Base-by-base conservation (phyloP, 1,140 invertebrate genomes). In the Macrobrachium nipponense region DNA sequence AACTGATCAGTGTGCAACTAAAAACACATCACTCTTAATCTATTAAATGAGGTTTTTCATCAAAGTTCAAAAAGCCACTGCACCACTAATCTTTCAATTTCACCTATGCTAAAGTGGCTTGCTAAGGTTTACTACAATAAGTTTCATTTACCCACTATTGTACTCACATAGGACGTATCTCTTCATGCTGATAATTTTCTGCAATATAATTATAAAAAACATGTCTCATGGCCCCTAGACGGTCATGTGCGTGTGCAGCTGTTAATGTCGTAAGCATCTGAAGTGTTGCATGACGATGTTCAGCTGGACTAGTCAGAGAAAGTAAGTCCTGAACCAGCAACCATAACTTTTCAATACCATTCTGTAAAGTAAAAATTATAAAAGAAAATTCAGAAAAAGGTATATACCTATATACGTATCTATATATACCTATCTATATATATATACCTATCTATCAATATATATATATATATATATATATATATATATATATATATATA, bases 341-440 rank as follows among this genome's bases (percentile, higher is more conserved):
- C 82, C 82, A 85, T 60, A 85, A 61, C 58, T 85, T 85, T 51
- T 85, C 82, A 51, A 85, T 79, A 20, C 82, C 82, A 85, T 85
- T 68, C 82, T 85, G 62, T 58, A 20, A 59, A 72, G 64, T 10
- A 23, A 61, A 72, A 43, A 23, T 62, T 10, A 27, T 7, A 20
- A 62, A 58, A 18, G 20, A 4, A 58, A n/a, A n/a, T 58, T 36
- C 27, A 36, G 27, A 78, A 5, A 20, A 6, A 18, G n/a, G 6
- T 58, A n/a, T 11, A 20, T 6, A 14, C 17, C n/a, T n/a, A n/a
- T n/a, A n/a, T n/a, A n/a, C n/a, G n/a, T n/a, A n/a, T n/a, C n/a
- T n/a, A n/a, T n/a, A n/a, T n/a, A n/a, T n/a, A n/a, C n/a, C n/a
- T n/a, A n/a, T n/a, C n/a, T n/a, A n/a, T n/a, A n/a, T n/a, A n/a